Evolutionary conservation across 2,113 vertebrate genomes (phyloP).

Genomic region (Dipodomys merriami): DNA sequence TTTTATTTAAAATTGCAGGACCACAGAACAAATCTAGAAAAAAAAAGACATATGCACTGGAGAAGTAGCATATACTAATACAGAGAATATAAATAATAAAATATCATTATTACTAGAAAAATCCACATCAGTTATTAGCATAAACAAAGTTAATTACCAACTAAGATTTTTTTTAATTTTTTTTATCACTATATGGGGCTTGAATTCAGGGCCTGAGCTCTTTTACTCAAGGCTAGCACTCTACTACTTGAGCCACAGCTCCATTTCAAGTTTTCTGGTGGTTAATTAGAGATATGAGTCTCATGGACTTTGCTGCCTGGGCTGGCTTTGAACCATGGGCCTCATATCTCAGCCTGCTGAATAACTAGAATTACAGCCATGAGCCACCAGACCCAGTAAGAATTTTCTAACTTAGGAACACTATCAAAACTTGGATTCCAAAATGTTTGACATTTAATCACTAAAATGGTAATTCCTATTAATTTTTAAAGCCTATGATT

Average conservation of each 20-base stretch:
- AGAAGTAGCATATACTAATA: background rate
- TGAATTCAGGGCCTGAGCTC: no score
- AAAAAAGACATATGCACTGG: background rate
- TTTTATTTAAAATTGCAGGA: background rate
- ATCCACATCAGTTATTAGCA: background rate
- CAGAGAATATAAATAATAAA: background rate
- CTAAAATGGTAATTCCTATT: slow-evolving; percentile 16
- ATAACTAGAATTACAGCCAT: no score
- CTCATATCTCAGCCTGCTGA: no score
- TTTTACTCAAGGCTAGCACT: no score
- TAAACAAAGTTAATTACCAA: slow-evolving; percentile 15
- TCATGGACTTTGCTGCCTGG: no score
- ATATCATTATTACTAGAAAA: slow-evolving; percentile 23
- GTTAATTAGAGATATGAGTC: no score
- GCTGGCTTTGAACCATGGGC: no score
- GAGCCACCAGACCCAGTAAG: no score
- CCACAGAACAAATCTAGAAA: background rate
- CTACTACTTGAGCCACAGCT: no score
- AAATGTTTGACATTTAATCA: background rate
- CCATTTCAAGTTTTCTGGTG: no score
- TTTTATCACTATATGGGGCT: no score
- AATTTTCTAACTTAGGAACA: slow-evolving; percentile 33
- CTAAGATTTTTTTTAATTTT: background rate
- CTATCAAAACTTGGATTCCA: slow-evolving; percentile 13
- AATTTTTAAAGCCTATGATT: slow-evolving; percentile 25